Evolutionary conservation across 2,888 invertebrate genomes (phyloP).

Genomic region (Ethmia dodecea): DNA sequence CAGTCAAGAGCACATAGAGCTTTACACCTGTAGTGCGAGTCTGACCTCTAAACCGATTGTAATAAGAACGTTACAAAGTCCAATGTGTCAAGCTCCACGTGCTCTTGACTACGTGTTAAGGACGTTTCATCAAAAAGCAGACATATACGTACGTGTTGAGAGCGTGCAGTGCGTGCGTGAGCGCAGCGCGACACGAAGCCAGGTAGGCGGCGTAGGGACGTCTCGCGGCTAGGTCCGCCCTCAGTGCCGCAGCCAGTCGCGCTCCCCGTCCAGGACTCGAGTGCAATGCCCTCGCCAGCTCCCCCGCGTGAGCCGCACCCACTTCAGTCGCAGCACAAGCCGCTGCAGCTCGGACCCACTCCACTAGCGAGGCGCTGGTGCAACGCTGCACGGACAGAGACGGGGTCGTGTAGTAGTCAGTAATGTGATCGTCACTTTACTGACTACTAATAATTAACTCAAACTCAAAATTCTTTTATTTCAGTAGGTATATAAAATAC

Average conservation of each 20-base stretch:
- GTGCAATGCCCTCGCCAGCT: conserved; percentile 22
- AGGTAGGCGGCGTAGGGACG: conserved; percentile 63
- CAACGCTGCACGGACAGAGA: conserved; percentile 43
- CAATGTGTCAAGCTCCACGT: too few relatives aligned
- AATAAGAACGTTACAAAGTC: too few relatives aligned
- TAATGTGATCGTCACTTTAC: too few relatives aligned
- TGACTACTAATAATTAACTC: too few relatives aligned
- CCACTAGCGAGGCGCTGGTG: conserved; percentile 51
- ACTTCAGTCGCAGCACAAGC: conserved; percentile 29
- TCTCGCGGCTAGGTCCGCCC: conserved; percentile 61
- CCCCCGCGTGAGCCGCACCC: conserved; percentile 26
- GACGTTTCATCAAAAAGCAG: too few relatives aligned
- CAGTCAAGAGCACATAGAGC: too few relatives aligned
- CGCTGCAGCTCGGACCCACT: conserved; percentile 55
- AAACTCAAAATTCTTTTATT: too few relatives aligned
- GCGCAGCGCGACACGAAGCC: conserved; percentile 49
- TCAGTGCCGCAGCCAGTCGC: conserved; percentile 53
- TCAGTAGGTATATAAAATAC: too few relatives aligned
- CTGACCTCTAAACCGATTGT: too few relatives aligned
- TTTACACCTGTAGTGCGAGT: too few relatives aligned
- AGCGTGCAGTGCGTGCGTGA: conserved; percentile 45
- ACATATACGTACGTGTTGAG: conserved; percentile 35
- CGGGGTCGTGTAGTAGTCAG: too few relatives aligned
- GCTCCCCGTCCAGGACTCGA: conserved; percentile 25
- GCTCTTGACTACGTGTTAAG: too few relatives aligned